Conservation (phyloP, 64 coral and sea anemone species). For the Montipora cactus region DNA sequence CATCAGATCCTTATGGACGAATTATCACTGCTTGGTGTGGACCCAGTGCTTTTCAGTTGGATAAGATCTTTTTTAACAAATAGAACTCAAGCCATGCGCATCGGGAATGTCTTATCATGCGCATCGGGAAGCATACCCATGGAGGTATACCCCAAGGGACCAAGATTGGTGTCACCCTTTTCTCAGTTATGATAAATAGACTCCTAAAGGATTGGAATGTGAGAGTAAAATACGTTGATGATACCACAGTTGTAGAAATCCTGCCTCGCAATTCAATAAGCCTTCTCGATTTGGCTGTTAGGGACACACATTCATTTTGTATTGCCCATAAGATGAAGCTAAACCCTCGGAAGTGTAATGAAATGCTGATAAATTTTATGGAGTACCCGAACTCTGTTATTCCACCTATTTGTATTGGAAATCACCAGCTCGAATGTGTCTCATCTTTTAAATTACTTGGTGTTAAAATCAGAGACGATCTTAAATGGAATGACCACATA, state of each 20-base stretch:
- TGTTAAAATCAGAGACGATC: neutral
- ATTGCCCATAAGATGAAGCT: conserved; percentile 59
- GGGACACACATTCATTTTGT: conserved; percentile 17
- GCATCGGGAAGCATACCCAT: too few relatives aligned
- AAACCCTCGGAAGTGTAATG: conserved; percentile 64
- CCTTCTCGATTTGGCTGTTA: conserved; percentile 29
- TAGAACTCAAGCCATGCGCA: conserved; percentile 20
- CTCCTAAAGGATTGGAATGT: conserved; percentile 37
- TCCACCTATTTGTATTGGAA: neutral
- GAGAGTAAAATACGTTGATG: conserved; percentile 34
- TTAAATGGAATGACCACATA: neutral
- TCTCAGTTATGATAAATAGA: conserved; percentile 28
- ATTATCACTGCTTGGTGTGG: conserved; percentile 1
- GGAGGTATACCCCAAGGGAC: too few relatives aligned
- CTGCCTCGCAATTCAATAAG: conserved; percentile 42
- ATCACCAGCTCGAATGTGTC: neutral
- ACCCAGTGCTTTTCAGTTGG: conserved; percentile 1
- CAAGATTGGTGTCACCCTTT: conserved; percentile 43
- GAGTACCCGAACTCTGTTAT: neutral
- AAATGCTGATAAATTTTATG: conserved; percentile 53
- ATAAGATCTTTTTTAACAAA: conserved; percentile 28
- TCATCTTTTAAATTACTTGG: neutral
- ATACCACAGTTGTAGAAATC: conserved; percentile 44
- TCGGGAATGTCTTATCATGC: too few relatives aligned
- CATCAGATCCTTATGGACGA: neutral